Conservation (phyloP, 2,888 invertebrate genomes). For the Lymantria monacha region DNA sequence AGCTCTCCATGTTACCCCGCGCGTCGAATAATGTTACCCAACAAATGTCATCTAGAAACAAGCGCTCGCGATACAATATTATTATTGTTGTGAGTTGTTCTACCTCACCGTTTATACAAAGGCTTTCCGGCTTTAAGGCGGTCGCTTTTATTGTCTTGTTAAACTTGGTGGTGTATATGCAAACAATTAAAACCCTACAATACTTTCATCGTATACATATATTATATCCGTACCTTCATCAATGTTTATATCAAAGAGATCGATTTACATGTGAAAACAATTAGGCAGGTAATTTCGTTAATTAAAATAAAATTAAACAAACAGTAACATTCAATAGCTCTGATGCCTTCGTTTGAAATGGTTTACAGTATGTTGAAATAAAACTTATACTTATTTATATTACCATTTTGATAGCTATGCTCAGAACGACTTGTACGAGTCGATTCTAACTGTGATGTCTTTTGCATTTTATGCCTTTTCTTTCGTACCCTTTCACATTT, state of each 20-base stretch:
- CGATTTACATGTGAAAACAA: conserved; percentile 4
- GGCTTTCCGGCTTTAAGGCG: conserved; percentile 49
- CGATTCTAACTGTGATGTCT: conserved; percentile 26
- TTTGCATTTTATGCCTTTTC: conserved; percentile 18
- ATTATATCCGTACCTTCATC: neutral
- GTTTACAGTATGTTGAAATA: conserved; percentile 18
- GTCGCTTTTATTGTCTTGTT: conserved; percentile 51
- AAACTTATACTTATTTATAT: conserved; percentile 37
- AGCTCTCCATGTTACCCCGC: conserved; percentile 55
- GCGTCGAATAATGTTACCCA: conserved; percentile 61
- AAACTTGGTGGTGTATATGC: conserved; percentile 48
- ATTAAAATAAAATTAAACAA: conserved; percentile 4
- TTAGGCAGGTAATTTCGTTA: conserved; percentile 5
- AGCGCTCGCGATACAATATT: conserved; percentile 55
- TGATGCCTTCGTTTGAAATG: neutral
- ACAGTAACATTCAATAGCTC: conserved; percentile 9
- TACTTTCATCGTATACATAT: conserved; percentile 35
- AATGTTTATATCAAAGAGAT: neutral
- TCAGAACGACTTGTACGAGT: conserved; percentile 13
- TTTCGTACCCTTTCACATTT: conserved; percentile 13
- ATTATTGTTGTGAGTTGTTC: conserved; percentile 64
- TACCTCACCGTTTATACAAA: conserved; percentile 50
- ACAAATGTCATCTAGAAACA: conserved; percentile 62
- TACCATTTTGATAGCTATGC: conserved; percentile 34
- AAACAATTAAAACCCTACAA: conserved; percentile 48